These are phyloP conservation scores for Limnephilus marmoratus DNA, from an alignment of 2,888 invertebrate species.

Conservation along the genomic window DNA sequence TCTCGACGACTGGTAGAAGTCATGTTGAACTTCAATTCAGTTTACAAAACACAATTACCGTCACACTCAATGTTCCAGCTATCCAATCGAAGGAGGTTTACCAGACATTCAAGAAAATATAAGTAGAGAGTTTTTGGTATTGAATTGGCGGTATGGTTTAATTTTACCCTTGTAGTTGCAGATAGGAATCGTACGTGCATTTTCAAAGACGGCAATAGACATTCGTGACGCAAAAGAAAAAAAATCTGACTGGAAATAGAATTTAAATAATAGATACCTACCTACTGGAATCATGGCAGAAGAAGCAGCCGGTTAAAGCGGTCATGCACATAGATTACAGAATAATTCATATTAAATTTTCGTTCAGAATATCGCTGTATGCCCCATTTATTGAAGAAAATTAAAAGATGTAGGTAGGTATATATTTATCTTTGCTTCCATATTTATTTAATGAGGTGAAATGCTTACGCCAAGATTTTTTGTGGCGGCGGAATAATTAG, in stretches of 20 bases:
- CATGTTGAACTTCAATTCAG: background rate
- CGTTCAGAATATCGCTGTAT: no score
- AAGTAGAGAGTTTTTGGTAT: background rate
- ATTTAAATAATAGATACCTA: background rate
- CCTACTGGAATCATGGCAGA: background rate
- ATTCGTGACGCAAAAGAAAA: background rate
- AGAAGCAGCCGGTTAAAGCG: background rate
- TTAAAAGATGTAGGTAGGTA: no score
- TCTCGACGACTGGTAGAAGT: conserved; percentile 17
- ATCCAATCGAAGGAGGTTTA: background rate
- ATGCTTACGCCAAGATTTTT: no score
- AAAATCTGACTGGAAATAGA: background rate
- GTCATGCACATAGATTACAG: no score
- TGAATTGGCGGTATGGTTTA: background rate
- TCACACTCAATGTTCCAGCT: background rate
- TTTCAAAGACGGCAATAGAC: background rate
- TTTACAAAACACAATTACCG: background rate
- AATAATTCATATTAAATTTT: no score
- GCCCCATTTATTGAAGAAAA: no score
- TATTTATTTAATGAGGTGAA: no score
- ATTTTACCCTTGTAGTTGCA: background rate
- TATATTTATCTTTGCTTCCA: no score
- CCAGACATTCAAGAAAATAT: background rate
- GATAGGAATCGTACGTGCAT: background rate
- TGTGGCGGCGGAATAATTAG: no score